Evolutionary conservation across 2,797 vertebrate species (phyloP), one percentile per base, ranked within the genome.

Genomic region (Trachops cirrhosus): DNA sequence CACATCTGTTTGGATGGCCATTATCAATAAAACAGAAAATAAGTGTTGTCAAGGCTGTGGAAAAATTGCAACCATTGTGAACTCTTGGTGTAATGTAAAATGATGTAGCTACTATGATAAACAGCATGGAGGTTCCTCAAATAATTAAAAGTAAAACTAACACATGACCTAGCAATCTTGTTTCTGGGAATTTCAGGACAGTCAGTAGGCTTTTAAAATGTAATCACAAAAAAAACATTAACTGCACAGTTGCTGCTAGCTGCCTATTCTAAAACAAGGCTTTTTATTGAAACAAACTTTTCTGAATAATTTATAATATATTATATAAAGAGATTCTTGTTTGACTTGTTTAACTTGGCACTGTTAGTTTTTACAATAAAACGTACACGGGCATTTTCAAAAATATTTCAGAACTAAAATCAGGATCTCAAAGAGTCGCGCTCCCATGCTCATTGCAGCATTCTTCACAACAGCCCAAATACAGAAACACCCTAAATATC

Each of bases 271-370:
- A 97, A 98, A 98, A 98, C 97, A 96, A 98, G 98, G 98, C 98
- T 98, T 99, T 99, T 98, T 98, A 98, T 98, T 98, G 98, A 98
- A 98, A 98, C 98, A 98, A 98, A 98, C 98, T 98, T 99, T 98
- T 98, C 98, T 98, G 98, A 98, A 98, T 98, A 98, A 98, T 99
- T 98, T 98, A 98, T 98, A 98, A 98, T 98, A 98, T 98, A 64
- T 64, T 64, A n/a, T 12, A 98, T 98, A 98, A 98, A 98, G 98
- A 98, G 98, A 98, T 98, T 98, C 98, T 98, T 98, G 98, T 98
- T 98, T 98, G 98, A 98, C 98, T 98, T 99, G 98, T 98, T 98
- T 98, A 98, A 98, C 97, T 98, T 97, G 98, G 98, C 98, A 98
- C 98, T 98, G 98, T 98, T 98, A 98, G 98, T 98, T 98, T 99